A percentile compares a stretch with the other conserved stretches of the same genome.
These are phyloP conservation scores for Galagoides demidoff DNA, from an alignment of 2,797 vertebrate species.

Conservation along the genomic window DNA sequence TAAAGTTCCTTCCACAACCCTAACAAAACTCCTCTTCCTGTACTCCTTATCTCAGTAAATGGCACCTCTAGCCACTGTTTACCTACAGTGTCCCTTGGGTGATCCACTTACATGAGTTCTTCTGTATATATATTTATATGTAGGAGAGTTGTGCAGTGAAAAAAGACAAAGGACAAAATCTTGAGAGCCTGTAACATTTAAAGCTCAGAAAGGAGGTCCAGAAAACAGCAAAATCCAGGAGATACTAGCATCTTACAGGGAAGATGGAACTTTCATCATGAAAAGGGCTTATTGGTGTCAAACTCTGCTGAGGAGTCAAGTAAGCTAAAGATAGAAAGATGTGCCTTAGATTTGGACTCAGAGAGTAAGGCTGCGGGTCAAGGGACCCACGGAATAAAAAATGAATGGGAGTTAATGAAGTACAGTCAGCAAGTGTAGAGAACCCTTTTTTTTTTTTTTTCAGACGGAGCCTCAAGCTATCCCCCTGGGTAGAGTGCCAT, in stretches of 20 bases:
- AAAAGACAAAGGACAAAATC: neutral
- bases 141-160: neutral
- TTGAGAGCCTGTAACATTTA: neutral
- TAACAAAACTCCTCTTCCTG: neutral
- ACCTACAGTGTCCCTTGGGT: too few species aligned
- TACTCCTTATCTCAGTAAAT: neutral
- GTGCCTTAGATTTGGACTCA: neutral
- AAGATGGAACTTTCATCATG: constrained; percentile 11
- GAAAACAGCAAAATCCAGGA: constrained; percentile 34
- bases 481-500: too few species aligned
- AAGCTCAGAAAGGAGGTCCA: neutral
- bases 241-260: neutral
- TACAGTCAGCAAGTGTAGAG: neutral
- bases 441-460: too few species aligned
- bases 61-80: neutral
- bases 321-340: constrained; percentile 15
- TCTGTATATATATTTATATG: too few species aligned
- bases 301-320: neutral
- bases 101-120: too few species aligned
- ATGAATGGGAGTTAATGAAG: neutral
- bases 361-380: neutral
- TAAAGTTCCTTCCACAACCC: neutral
- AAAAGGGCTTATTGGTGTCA: neutral
- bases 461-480: too few species aligned
- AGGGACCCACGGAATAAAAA: constrained; percentile 10